Percentiles rank a stretch among this genome's conserved stretches.
Evolutionary conservation across 92 coral and sea anemone genomes (phyloP).

Genomic region (Virgularia gustaviana): DNA sequence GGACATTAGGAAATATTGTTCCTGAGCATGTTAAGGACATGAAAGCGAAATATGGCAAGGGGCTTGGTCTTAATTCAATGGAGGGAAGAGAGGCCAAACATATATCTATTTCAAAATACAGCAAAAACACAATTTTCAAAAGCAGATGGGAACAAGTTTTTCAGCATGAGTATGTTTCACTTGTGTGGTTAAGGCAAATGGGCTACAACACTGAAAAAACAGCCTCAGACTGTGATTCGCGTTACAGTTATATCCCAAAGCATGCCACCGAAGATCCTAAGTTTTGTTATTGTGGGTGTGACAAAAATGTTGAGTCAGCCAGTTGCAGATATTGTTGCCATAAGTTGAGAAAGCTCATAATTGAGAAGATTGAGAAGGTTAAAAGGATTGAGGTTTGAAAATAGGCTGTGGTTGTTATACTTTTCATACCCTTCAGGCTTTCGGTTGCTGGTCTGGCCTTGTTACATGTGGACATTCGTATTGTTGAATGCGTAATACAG

Average conservation of each 20-base stretch:
- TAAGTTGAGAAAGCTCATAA: not conserved
- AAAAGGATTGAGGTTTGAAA: not conserved
- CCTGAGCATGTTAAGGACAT: conserved; percentile 26
- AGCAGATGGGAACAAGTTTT: conserved; percentile 23
- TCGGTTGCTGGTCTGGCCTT: not conserved
- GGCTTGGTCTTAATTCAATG: conserved; percentile 33
- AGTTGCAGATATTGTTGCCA: conserved; percentile 9
- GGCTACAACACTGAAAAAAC: conserved; percentile 10
- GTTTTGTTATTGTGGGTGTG: conserved; percentile 5
- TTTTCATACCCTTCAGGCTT: too few species aligned
- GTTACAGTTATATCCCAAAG: conserved; percentile 19
- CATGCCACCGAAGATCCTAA: conserved; percentile 14
- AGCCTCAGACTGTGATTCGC: not conserved
- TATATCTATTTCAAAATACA: conserved; percentile 26
- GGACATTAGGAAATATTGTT: conserved; percentile 25
- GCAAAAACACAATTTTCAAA: conserved; percentile 11
- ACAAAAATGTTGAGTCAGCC: not conserved
- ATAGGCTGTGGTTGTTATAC: not conserved
- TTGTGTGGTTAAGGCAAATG: conserved; percentile 23
- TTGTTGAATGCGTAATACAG: not conserved
- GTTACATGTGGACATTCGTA: not conserved
- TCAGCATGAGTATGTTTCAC: conserved; percentile 22
- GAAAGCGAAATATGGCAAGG: conserved; percentile 12
- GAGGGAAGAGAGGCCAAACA: conserved; percentile 34
- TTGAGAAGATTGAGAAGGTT: not conserved